Percentiles rank a stretch among this genome's conserved stretches.
These are phyloP conservation scores for Apodemia zela DNA, from an alignment of 2,888 invertebrate species.

Conservation along the genomic window DNA sequence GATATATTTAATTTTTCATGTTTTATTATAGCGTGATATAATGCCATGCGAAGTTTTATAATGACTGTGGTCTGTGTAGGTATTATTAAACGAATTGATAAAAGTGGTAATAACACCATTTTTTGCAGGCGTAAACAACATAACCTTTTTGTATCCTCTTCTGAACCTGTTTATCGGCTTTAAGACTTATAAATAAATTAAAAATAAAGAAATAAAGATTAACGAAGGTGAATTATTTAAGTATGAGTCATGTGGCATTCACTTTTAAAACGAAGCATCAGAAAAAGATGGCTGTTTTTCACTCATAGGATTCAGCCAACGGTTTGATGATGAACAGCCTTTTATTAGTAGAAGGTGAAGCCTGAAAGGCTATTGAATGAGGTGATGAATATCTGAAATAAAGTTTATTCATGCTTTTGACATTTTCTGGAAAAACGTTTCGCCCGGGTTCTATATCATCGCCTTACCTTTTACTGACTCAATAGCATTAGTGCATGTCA, in stretches of 20 bases:
- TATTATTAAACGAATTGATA: constrained; percentile 1
- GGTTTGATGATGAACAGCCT: neutral
- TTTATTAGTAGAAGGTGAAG: too few species aligned
- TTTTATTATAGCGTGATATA: neutral
- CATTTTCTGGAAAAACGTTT: too few species aligned
- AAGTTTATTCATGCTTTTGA: too few species aligned
- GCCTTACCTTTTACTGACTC: too few species aligned
- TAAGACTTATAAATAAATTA: constrained; percentile 8
- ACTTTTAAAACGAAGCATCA: neutral
- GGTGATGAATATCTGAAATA: too few species aligned
- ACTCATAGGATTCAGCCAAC: neutral
- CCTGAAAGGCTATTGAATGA: too few species aligned
- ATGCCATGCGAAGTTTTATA: neutral
- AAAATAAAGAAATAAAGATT: constrained; percentile 11
- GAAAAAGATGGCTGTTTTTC: neutral
- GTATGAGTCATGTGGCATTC: constrained; percentile 2
- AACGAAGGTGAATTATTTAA: constrained; percentile 10
- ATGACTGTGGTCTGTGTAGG: neutral
- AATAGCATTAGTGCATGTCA: too few species aligned
- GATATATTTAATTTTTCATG: neutral
- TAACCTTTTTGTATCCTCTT: constrained; percentile 6
- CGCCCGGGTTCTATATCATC: too few species aligned
- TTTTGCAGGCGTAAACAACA: neutral
- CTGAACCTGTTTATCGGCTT: constrained; percentile 13
- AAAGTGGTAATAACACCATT: neutral